A percentile compares a stretch with the other conserved stretches of the same genome.
Evolutionary conservation across 2,888 invertebrate genomes (phyloP).

Genomic region (Acholoe squamosa): DNA sequence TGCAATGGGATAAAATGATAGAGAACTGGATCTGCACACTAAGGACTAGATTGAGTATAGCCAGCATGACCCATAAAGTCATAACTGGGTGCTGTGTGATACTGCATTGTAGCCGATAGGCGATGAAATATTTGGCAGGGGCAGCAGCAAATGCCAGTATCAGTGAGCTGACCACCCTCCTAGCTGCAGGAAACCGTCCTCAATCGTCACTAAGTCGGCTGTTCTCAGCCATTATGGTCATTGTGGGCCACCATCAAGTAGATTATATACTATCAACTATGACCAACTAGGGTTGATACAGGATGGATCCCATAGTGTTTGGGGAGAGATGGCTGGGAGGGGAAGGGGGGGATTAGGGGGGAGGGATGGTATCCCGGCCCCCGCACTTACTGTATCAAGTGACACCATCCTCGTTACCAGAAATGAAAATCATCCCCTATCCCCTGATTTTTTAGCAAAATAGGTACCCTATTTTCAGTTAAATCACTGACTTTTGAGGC

Average conservation of each 20-base stretch:
- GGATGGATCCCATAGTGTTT: neutral
- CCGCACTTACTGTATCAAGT: no score
- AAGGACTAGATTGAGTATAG: no score
- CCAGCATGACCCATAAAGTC: no score
- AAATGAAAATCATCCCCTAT: no score
- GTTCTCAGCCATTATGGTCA: neutral
- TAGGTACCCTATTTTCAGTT: no score
- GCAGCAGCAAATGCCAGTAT: constrained; percentile 7
- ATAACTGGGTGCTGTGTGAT: neutral
- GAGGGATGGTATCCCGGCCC: no score
- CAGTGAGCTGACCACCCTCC: neutral
- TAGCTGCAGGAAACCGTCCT: neutral
- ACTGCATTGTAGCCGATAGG: neutral
- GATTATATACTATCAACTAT: constrained; percentile 27
- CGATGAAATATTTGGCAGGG: constrained; percentile 30
- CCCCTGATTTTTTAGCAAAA: no score
- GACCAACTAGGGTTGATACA: neutral
- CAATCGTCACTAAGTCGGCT: neutral
- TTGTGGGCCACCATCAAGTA: constrained; percentile 10
- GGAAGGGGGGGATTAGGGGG: neutral
- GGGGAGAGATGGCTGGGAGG: neutral
- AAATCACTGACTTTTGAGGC: no score
- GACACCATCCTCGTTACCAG: no score
- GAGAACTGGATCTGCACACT: neutral
- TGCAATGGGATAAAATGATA: neutral